Evolutionary conservation across 2,113 vertebrate genomes (phyloP).

Genomic region (Pachycephala philippinensis): DNA sequence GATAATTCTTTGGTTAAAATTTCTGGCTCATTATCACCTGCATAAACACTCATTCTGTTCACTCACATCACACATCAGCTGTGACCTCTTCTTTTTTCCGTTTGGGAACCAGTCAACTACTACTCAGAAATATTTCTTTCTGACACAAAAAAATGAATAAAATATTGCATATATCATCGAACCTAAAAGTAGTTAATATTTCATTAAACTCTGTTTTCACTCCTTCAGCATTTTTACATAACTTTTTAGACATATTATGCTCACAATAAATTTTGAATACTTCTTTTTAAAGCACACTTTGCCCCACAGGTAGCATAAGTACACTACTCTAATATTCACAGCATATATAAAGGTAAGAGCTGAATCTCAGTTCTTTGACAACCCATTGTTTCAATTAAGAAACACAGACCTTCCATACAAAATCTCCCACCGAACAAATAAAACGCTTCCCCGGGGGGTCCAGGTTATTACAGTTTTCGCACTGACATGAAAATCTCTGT

Average conservation of each 20-base stretch:
- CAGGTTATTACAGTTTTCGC: background rate
- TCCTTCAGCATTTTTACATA: background rate
- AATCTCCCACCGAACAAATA: background rate
- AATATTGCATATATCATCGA: background rate
- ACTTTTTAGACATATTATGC: background rate
- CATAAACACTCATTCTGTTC: background rate
- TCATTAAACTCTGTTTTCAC: background rate
- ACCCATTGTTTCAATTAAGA: background rate
- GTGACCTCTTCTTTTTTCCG: background rate
- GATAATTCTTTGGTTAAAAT: background rate
- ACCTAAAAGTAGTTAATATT: background rate
- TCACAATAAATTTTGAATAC: background rate
- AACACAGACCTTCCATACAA: background rate
- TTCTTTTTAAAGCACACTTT: background rate
- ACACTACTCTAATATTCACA: background rate
- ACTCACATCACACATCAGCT: background rate
- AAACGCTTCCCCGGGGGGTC: background rate
- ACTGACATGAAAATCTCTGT: background rate
- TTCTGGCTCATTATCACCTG: background rate
- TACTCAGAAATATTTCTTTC: background rate
- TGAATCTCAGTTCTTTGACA: background rate
- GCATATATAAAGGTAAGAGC: background rate
- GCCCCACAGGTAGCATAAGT: background rate
- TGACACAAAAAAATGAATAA: background rate
- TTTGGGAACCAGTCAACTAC: background rate